Evolutionary conservation across 2,888 invertebrate species (phyloP).

Genomic region (Melitaea athalia): DNA sequence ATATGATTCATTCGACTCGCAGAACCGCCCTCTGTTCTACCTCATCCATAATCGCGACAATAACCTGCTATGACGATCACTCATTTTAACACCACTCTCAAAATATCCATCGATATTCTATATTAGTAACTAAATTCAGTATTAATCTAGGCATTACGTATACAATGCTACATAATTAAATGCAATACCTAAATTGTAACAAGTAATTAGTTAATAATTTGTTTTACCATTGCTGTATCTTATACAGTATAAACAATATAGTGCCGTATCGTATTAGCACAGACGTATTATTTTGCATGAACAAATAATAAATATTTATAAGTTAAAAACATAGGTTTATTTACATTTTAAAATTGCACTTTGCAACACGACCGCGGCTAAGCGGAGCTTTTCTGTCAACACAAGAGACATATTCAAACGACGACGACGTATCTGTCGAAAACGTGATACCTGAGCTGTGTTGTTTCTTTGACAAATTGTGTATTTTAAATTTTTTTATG

Average conservation of each 20-base stretch:
- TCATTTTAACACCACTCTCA: conserved; percentile 53
- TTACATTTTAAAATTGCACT: conserved; percentile 82
- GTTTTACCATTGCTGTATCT: too few species aligned
- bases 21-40: conserved; percentile 45
- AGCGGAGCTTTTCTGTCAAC: conserved; percentile 71
- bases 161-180: too few species aligned
- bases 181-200: too few species aligned
- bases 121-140: neutral
- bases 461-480: conserved; percentile 44
- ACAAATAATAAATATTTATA: conserved; percentile 7
- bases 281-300: neutral
- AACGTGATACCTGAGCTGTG: conserved; percentile 63
- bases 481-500: conserved; percentile 32
- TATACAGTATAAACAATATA: too few species aligned
- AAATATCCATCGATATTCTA: conserved; percentile 19
- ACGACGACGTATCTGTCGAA: conserved; percentile 76
- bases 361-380: conserved; percentile 72
- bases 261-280: too few species aligned
- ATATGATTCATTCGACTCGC: conserved; percentile 56
- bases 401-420: conserved; percentile 71
- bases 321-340: conserved; percentile 67
- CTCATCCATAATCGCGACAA: conserved; percentile 63
- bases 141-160: neutral
- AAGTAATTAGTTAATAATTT: too few species aligned
- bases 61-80: conserved; percentile 60